Conservation (phyloP, 2,113 vertebrate species). For the Seriola dumerili region DNA sequence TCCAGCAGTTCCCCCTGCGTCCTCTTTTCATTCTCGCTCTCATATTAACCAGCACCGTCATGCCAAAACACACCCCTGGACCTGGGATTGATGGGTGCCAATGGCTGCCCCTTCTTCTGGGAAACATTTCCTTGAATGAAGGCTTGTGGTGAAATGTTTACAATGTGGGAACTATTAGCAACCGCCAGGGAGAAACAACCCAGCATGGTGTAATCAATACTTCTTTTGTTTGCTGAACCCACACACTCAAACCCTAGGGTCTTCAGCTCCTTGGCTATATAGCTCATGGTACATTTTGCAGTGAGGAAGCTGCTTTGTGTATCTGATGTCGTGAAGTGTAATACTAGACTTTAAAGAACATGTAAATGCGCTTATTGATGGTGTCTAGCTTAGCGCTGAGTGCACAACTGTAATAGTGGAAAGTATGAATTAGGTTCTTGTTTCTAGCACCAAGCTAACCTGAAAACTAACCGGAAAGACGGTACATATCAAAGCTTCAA, state of each 20-base stretch:
- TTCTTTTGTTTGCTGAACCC: conserved; percentile 76
- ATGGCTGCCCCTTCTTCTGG: conserved; percentile 74
- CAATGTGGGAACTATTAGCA: conserved; percentile 78
- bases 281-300: conserved; percentile 52
- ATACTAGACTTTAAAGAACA: conserved; percentile 62
- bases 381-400: conserved; percentile 56
- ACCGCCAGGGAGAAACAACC: conserved; percentile 71
- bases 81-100: conserved; percentile 75
- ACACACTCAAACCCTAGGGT: conserved; percentile 47
- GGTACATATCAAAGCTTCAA: neutral
- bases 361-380: conserved; percentile 61
- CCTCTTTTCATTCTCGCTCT: conserved; percentile 37
- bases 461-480: conserved; percentile 35
- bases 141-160: conserved; percentile 80
- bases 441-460: conserved; percentile 55
- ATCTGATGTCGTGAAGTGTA: conserved; percentile 50
- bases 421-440: conserved; percentile 60
- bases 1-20: conserved; percentile 31
- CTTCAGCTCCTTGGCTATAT: conserved; percentile 27
- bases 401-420: conserved; percentile 23
- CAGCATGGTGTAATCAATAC: conserved; percentile 75
- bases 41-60: conserved; percentile 53
- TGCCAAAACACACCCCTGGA: conserved; percentile 70
- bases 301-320: conserved; percentile 51
- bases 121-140: conserved; percentile 73